Evolutionary conservation across 2,888 invertebrate genomes (phyloP).

Genomic region (Metellina segmentata): DNA sequence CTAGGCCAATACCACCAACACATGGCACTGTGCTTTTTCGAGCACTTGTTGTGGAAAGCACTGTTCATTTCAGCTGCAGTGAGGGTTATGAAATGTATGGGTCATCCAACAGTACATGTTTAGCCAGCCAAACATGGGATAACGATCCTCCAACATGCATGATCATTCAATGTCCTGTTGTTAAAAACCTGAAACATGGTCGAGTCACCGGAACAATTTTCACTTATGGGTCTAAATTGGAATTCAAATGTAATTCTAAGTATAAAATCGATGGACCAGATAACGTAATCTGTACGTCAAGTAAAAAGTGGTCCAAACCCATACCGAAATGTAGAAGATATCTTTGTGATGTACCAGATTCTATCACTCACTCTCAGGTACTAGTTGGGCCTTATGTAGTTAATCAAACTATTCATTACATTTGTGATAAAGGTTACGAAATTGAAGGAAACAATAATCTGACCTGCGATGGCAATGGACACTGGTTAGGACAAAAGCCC

Average conservation of each 20-base stretch:
- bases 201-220: conserved; percentile 42
- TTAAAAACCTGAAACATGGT: conserved; percentile 58
- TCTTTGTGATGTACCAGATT: conserved; percentile 62
- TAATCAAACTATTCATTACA: conserved; percentile 77
- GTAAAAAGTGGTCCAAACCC: conserved; percentile 65
- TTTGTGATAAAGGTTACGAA: conserved; percentile 78
- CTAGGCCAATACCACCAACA: conserved; percentile 60
- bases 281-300: conserved; percentile 45
- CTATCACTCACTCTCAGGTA: conserved; percentile 46
- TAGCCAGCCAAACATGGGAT: conserved; percentile 71
- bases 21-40: conserved; percentile 68
- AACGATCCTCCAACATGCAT: conserved; percentile 71
- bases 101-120: conserved; percentile 61
- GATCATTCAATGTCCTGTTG: conserved; percentile 60
- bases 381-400: conserved; percentile 69
- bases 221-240: conserved; percentile 62
- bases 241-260: conserved; percentile 70
- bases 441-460: conserved; percentile 77
- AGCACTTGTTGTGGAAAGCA: conserved; percentile 63
- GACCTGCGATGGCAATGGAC: conserved; percentile 77
- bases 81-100: conserved; percentile 77
- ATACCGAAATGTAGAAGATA: conserved; percentile 69
- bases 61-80: conserved; percentile 76
- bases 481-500: conserved; percentile 77
- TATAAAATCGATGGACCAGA: conserved; percentile 71